phyloP scores from a whole-genome alignment of 1,140 invertebrate species.

The Matsumurasca onukii region DNA sequence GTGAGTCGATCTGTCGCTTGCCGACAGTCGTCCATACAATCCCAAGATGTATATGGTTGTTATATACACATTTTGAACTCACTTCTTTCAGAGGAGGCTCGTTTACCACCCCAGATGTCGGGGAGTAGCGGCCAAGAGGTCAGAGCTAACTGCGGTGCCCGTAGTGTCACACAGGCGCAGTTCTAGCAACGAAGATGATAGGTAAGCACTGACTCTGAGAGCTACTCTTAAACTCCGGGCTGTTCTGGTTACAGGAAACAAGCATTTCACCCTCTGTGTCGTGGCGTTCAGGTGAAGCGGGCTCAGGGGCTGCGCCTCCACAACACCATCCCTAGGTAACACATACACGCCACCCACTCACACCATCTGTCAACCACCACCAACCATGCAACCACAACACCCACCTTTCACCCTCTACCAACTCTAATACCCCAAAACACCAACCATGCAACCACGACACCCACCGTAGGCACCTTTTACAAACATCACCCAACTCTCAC shows the following conservation, averaged over 20 bases:
- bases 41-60: too few relatives aligned
- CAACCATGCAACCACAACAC: not conserved
- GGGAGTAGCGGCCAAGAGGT: slow-evolving; percentile 6
- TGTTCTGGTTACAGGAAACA: slow-evolving; percentile 26
- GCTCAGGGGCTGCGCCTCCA: not conserved
- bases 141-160: not conserved
- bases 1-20: too few relatives aligned
- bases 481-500: not conserved
- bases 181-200: slow-evolving; percentile 1
- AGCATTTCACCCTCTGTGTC: slow-evolving; percentile 19
- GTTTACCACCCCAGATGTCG: slow-evolving; percentile 11
- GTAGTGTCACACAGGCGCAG: not conserved
- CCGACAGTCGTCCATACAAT: too few relatives aligned
- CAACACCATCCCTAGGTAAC: slow-evolving; percentile 19
- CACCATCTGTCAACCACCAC: not conserved
- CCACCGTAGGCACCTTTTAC: not conserved
- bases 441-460: not conserved
- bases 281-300: slow-evolving; percentile 18
- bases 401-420: not conserved
- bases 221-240: not conserved
- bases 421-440: not conserved
- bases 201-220: not conserved
- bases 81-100: slow-evolving; percentile 1
- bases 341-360: not conserved
- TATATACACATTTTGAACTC: too few relatives aligned